A percentile compares a stretch with the other conserved stretches of the same genome.
Conservation (phyloP, 2,113 vertebrate genomes). For the Eleginops maclovinus region DNA sequence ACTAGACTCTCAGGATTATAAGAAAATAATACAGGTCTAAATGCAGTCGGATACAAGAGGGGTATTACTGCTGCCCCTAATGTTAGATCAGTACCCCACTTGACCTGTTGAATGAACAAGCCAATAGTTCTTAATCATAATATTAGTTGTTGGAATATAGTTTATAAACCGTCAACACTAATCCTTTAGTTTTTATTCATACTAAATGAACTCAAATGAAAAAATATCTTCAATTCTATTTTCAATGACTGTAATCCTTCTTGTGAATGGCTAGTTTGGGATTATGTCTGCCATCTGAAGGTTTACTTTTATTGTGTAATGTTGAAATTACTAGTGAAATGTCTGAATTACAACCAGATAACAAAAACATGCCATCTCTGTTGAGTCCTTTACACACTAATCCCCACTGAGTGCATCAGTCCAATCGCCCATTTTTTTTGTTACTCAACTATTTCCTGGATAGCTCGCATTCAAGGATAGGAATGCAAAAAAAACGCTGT, state of each 20-base stretch:
- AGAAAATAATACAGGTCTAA: conserved; percentile 27
- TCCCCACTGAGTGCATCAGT: conserved; percentile 1
- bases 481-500: not conserved
- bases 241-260: conserved; percentile 61
- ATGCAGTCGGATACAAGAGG: conserved; percentile 34
- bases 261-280: conserved; percentile 39
- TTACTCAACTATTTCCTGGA: conserved; percentile 1
- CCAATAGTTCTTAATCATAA: conserved; percentile 35
- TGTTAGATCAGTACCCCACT: conserved; percentile 30
- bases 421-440: conserved; percentile 4
- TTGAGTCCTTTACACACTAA: conserved; percentile 16
- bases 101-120: conserved; percentile 52
- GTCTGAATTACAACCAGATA: conserved; percentile 15
- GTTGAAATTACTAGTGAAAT: conserved; percentile 30
- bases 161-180: conserved; percentile 43
- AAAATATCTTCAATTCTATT: conserved; percentile 32
- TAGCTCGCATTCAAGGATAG: conserved; percentile 3
- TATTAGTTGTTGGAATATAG: conserved; percentile 39
- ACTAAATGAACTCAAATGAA: conserved; percentile 5
- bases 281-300: conserved; percentile 39
- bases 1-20: not conserved
- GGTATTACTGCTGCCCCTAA: conserved; percentile 28
- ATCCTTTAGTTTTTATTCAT: conserved; percentile 51
- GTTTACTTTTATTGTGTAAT: conserved; percentile 38
- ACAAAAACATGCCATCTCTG: conserved; percentile 15